Evolutionary conservation across 1,140 invertebrate genomes (phyloP), one percentile per base, ranked within the genome.

Genomic region (Euura saliciscinereae): DNA sequence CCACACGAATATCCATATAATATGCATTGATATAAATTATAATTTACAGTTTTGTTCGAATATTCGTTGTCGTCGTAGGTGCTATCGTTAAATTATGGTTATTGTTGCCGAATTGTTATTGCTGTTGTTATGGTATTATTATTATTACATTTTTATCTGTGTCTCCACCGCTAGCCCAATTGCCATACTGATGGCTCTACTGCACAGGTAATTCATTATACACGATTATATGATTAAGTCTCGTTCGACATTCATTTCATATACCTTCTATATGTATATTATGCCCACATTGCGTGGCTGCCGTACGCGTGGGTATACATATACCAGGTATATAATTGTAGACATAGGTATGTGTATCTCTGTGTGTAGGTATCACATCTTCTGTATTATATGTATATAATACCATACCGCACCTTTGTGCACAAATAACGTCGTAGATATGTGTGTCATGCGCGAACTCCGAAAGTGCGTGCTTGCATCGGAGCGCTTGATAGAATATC

Each of bases 131-230:
- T 83, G 83, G 80, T 83, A 83, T 78, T 80, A 80, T 80, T 65
- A 69, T 70, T 71, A 80, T 82, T 80, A 81, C 81, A 80, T 84
- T 82, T 82, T 81, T 84, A 85, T 87, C 83, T 87, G 86, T 87
- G 86, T 86, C 85, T 88, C 85, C 87, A 86, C 84, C 86, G 89
- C 90, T 91, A 94, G 94, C 92, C 93, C 93, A 84, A 93, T 95
- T 91, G 93, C 93, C 91, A 93, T 92, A 88, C 92, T 95, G 89
- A 93, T 95, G 93, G 93, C 93, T 89, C 90, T 94, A 84, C 90
- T 95, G 84, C 91, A 93, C 90, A 95, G 94, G 94, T 95, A 95
- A 93, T 86, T 77, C 84, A 87, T 83, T 83, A 85, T 86, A 85
- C 85, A 87, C 85, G 86, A 86, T 80, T 83, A 82, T 81, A 80